Base-by-base conservation (phyloP, 2,888 invertebrate species). In the Epinotia brunnichana region DNA sequence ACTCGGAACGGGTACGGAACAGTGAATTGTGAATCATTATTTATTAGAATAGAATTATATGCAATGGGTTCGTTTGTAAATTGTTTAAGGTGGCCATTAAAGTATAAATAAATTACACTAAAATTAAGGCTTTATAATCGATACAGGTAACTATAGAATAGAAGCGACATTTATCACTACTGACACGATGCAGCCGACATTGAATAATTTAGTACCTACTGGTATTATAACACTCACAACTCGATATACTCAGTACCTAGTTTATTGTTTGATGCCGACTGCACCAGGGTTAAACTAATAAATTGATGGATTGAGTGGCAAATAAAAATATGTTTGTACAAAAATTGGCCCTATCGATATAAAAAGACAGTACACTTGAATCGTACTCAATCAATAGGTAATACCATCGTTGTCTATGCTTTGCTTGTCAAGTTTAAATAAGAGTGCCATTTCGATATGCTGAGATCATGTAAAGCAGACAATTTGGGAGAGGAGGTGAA, bases 71-170 rank as follows among this genome's bases (percentile, higher is more conserved):
- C 2, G 15, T 29, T 51, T 62, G 11, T 62, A 29, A 9, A 62
- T 62, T 62, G 11, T 21, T 5, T 54, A 53, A 19, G 63, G 57
- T 64, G 59, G 64, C 64, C 70, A 59, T 39, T 70, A 59, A 70
- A 17, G 15, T 44, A 63, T 41, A 57, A 4, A 39, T 59, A 56
- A 57, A 57, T 29, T 17, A 59, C 39, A 51, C 35, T 57, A 59
- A 24, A 59, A 2, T 70, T 66, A 59, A 41, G 64, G 70, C 64
- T 70, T 70, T 60, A 24, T 66, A 66, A 70, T 70, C 51, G 53
- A 59, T 70, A 70, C 70, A 70, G 70, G 70, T 70, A 66, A 64
- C 48, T 64, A 19, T 44, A 63, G 60, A 48, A 59, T 29, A 53
- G 61, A 67, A 61, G 54, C 21, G 19, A 19, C 35, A 53, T 53